These are phyloP conservation scores for Atherix ibis DNA, from an alignment of 2,888 invertebrate genomes.

Conservation along the genomic window DNA sequence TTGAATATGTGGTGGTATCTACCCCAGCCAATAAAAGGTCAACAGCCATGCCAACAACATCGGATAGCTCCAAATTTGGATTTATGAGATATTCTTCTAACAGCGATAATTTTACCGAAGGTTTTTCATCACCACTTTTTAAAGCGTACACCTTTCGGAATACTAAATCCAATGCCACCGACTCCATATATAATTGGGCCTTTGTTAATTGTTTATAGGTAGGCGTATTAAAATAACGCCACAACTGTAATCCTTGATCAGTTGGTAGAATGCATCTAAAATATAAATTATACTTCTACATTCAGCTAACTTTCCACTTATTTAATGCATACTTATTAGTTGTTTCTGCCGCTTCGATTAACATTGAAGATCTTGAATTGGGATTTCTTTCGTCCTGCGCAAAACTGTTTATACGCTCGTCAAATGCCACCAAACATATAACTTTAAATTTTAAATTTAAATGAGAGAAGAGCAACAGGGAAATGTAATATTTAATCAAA, in stretches of 20 bases:
- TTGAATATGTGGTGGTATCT: conserved; percentile 68
- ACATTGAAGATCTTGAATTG: conserved; percentile 45
- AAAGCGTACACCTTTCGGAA: conserved; percentile 38
- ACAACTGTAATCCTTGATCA: conserved; percentile 34
- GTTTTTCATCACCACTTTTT: conserved; percentile 17
- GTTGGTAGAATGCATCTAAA: conserved; percentile 24
- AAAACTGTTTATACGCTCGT: conserved; percentile 52
- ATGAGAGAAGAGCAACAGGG: too few species aligned
- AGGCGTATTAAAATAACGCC: conserved; percentile 58
- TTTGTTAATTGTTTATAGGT: conserved; percentile 48
- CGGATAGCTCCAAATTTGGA: conserved; percentile 53
- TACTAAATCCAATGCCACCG: conserved; percentile 50
- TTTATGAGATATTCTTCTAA: conserved; percentile 53
- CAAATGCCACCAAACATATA: conserved; percentile 55
- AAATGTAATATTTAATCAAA: too few species aligned
- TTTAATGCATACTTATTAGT: conserved; percentile 42
- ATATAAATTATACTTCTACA: background rate
- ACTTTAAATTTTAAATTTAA: too few species aligned
- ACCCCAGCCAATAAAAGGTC: conserved; percentile 75
- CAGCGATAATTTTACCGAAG: conserved; percentile 33
- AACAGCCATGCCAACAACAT: conserved; percentile 67
- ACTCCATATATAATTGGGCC: conserved; percentile 58
- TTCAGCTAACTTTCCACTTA: background rate
- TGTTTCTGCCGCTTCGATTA: conserved; percentile 55
- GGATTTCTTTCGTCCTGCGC: conserved; percentile 39